Conservation (phyloP, 2,888 invertebrate species). For the Dryomyza anilis region DNA sequence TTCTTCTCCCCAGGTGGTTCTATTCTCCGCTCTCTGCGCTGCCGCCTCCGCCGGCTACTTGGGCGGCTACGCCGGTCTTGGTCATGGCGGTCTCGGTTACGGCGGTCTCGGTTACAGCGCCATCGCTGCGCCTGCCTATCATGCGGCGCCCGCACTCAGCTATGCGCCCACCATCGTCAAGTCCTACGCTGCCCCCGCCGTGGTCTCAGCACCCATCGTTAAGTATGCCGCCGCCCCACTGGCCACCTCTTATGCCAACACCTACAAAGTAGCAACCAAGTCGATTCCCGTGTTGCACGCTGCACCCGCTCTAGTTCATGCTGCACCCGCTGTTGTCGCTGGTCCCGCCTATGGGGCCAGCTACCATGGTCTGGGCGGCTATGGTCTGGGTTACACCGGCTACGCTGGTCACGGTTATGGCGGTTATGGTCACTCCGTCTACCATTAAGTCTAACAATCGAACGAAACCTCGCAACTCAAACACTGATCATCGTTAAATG, state of each 20-base stretch:
- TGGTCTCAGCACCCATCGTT: constrained; percentile 50
- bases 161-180: constrained; percentile 50
- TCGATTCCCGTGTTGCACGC: constrained; percentile 53
- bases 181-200: constrained; percentile 50
- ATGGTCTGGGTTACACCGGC: constrained; percentile 42
- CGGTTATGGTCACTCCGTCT: constrained; percentile 42
- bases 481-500: background rate
- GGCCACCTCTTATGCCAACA: constrained; percentile 59
- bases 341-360: constrained; percentile 46
- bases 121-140: constrained; percentile 37
- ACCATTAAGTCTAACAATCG: constrained; percentile 41
- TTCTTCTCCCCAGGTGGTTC: constrained; percentile 45
- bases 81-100: constrained; percentile 52
- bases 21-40: constrained; percentile 61
- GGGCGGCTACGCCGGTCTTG: constrained; percentile 44
- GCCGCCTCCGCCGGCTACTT: constrained; percentile 60
- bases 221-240: constrained; percentile 52
- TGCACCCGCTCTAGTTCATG: constrained; percentile 45
- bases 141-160: constrained; percentile 49
- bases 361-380: constrained; percentile 46
- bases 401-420: constrained; percentile 31
- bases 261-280: constrained; percentile 57
- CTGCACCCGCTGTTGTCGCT: constrained; percentile 50
- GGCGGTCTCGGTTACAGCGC: constrained; percentile 43
- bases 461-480: background rate